Evolutionary conservation across 2,797 vertebrate species (phyloP).

Genomic region (Catamblyrhynchus diadema): DNA sequence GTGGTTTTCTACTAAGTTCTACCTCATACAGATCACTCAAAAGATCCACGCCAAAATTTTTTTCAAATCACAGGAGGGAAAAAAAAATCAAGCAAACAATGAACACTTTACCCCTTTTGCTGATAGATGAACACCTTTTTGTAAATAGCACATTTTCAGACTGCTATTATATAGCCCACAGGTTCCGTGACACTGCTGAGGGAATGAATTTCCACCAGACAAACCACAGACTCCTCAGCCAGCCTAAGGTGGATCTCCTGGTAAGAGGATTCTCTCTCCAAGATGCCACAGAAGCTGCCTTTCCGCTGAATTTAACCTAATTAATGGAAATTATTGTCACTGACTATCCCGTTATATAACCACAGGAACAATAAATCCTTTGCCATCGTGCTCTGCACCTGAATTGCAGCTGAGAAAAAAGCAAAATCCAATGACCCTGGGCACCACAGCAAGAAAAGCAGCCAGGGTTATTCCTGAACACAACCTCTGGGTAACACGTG

Average conservation of each 20-base stretch:
- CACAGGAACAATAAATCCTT: neutral
- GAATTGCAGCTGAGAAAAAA: neutral
- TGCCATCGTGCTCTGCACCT: neutral
- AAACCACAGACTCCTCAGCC: neutral
- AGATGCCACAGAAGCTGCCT: neutral
- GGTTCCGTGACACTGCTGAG: neutral
- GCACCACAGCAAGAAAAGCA: neutral
- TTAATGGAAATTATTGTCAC: neutral
- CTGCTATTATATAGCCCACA: fast-evolving
- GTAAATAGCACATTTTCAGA: neutral
- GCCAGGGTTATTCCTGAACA: neutral
- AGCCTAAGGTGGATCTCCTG: neutral
- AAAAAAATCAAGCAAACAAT: neutral
- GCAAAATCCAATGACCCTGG: neutral
- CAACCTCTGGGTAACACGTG: neutral
- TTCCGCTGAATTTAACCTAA: neutral
- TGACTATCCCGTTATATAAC: neutral
- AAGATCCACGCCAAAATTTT: neutral
- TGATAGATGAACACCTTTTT: neutral
- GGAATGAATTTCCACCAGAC: neutral
- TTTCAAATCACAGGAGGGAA: neutral
- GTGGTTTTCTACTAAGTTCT: neutral
- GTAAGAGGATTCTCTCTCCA: neutral
- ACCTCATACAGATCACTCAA: neutral
- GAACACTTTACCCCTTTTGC: neutral